Conservation (phyloP, 2,113 vertebrate genomes). For the Oxyura jamaicensis region DNA sequence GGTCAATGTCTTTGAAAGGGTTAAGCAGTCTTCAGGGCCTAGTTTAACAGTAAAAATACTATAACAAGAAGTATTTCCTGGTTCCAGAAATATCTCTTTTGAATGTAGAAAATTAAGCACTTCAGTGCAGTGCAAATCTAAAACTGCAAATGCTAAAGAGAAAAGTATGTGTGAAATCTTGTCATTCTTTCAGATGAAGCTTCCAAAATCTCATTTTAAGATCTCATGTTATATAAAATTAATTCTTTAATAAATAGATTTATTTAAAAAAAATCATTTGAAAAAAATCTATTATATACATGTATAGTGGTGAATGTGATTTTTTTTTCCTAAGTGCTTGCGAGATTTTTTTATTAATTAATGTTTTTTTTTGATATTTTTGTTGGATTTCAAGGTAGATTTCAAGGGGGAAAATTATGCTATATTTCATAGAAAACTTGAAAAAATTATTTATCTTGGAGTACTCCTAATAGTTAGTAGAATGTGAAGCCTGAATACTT, state of each 20-base stretch:
- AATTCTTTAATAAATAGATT: background rate
- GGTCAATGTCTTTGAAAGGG: background rate
- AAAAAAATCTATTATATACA: background rate
- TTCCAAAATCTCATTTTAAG: background rate
- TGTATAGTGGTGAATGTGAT: background rate
- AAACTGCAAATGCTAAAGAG: background rate
- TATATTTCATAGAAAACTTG: background rate
- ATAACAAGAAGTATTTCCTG: background rate
- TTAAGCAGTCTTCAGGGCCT: background rate
- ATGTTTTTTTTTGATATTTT: background rate
- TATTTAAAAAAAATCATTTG: background rate
- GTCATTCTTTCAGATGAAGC: background rate
- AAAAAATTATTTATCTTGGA: background rate
- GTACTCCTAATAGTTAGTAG: background rate
- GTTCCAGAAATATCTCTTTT: background rate
- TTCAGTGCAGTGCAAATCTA: background rate
- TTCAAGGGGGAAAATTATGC: background rate
- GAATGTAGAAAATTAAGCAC: background rate
- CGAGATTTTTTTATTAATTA: background rate
- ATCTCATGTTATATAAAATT: background rate
- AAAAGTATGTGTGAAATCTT: background rate
- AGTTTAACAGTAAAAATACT: background rate
- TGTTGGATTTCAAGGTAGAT: background rate
- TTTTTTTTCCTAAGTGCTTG: background rate
- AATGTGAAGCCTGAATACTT: background rate